Evolutionary conservation across 1,140 invertebrate genomes (phyloP), one percentile per base, ranked within the genome.

Genomic region (Zaprionus lachaisei): DNA sequence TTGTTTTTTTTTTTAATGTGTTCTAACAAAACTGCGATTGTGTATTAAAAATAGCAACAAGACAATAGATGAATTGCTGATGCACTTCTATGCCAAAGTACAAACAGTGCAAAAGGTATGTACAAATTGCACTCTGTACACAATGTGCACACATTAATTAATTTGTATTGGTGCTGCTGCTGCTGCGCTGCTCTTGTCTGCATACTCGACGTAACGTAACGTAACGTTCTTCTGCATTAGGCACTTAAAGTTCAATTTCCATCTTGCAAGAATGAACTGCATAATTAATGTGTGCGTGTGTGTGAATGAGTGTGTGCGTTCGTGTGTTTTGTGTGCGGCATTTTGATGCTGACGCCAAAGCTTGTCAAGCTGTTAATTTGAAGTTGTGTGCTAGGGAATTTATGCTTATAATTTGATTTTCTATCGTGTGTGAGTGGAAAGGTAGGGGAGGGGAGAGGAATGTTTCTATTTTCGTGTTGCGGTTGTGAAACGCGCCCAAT

Each of bases 21-120:
- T 38, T 55, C 47, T 61, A 60, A 79, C 47, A 73, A 69, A 68
- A 72, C 22, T 55, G 47, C 49, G 60, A 15, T 77, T 60, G 38
- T 80, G 54, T 55, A 72, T 77, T 72, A 73, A 80, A 80, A 73
- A 58, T 73, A 67, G 38, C 47, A 62, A 56, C 34, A 67, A 74
- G 6, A 26, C 20, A 58, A 76, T 56, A 44, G 67, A 17, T 63
- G 54, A 15, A 60, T 12, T 54, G 38, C 58, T 58, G 63, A 72
- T 68, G 67, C 38, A 63, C 64, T 77, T 72, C 15, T 55, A 55
- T 60, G 22, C 28, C 44, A 14, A 55, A 24, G 31, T 22, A 11
- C 55, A 38, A 49, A 51, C 34, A 17, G 34, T n/a, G 55, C 15
- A 34, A 61, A 72, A 72, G 68, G 69, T 77, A 66, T n/a, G 73